These are phyloP conservation scores for Neoniphon sammara DNA, from an alignment of 2,797 vertebrate species.

Conservation along the genomic window DNA sequence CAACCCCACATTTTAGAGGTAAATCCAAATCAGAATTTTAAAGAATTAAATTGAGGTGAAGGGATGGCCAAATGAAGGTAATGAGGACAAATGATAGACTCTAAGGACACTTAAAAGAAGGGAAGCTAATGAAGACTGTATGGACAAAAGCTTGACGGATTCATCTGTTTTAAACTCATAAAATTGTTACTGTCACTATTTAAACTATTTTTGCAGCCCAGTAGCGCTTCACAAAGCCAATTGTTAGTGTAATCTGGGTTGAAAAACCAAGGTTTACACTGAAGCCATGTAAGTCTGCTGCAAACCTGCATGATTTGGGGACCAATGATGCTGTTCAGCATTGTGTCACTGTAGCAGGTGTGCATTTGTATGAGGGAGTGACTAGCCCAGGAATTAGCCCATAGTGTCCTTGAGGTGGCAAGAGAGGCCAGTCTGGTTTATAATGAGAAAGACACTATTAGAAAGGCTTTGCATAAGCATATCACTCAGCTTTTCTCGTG, in stretches of 20 bases:
- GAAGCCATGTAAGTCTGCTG: background rate
- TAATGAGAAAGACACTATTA: background rate
- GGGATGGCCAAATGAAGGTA: background rate
- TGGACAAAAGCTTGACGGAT: background rate
- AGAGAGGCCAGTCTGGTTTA: background rate
- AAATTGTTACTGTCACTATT: slow-evolving; percentile 1
- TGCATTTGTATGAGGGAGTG: background rate
- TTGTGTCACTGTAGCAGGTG: background rate
- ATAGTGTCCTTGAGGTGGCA: background rate
- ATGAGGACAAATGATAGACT: background rate
- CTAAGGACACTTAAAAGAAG: background rate
- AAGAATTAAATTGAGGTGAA: background rate
- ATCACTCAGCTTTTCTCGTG: slow-evolving; percentile 9
- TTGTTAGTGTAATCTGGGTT: slow-evolving; percentile 15
- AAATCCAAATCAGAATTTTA: background rate
- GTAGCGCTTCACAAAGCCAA: slow-evolving; percentile 25
- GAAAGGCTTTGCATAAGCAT: slow-evolving; percentile 41
- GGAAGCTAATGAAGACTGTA: background rate
- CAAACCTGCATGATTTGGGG: background rate
- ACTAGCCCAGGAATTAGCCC: background rate
- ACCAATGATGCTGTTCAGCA: background rate
- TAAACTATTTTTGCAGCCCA: slow-evolving; percentile 14
- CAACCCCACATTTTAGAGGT: too few relatives aligned
- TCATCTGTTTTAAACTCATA: background rate
- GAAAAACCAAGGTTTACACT: slow-evolving; percentile 22